Base-by-base conservation (phyloP, 2,888 invertebrate genomes). In the Oscheius onirici region DNA sequence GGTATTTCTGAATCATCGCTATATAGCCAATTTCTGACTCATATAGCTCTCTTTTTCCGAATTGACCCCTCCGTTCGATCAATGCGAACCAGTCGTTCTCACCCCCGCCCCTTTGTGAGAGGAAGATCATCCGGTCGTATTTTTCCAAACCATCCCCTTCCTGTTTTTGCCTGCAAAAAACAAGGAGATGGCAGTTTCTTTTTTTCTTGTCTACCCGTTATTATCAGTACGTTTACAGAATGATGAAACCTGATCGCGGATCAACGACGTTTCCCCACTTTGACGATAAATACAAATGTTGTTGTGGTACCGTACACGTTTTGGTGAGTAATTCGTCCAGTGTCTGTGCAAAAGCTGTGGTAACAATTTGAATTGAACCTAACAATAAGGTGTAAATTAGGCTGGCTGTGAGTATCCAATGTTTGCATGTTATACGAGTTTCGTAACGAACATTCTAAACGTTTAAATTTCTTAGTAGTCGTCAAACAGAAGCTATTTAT, bases 301-400 rank as follows among this genome's bases (percentile, higher is more conserved):
- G 79, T 41, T 79, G 79, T 28, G 69, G 72, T 26, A 52, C 70
- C 13, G 77, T 79, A 5, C 79, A 79, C 49, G 79, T 79, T n/a
- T 72, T 73, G 71, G 74, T 73, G 10, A 26, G 34, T 63, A 34
- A n/a, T n/a, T n/a, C n/a, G n/a, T n/a, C n/a, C n/a, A n/a, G n/a
- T n/a, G n/a, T n/a, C n/a, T n/a, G n/a, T n/a, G n/a, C n/a, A n/a
- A n/a, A n/a, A n/a, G n/a, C n/a, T n/a, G n/a, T n/a, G n/a, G n/a
- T n/a, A n/a, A n/a, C n/a, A n/a, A n/a, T n/a, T n/a, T n/a, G n/a
- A n/a, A n/a, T n/a, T n/a, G n/a, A n/a, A n/a, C n/a, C n/a, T n/a
- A 46, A 46, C 46, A 55, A 55, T 15, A 55, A 24, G n/a, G 52
- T 20, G 13, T 5, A 22, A n/a, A n/a, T n/a, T n/a, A n/a, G n/a